Percentiles rank a stretch among this genome's conserved stretches.
These are phyloP conservation scores for Melanchra persicariae DNA, from an alignment of 2,888 invertebrate genomes.

Conservation along the genomic window DNA sequence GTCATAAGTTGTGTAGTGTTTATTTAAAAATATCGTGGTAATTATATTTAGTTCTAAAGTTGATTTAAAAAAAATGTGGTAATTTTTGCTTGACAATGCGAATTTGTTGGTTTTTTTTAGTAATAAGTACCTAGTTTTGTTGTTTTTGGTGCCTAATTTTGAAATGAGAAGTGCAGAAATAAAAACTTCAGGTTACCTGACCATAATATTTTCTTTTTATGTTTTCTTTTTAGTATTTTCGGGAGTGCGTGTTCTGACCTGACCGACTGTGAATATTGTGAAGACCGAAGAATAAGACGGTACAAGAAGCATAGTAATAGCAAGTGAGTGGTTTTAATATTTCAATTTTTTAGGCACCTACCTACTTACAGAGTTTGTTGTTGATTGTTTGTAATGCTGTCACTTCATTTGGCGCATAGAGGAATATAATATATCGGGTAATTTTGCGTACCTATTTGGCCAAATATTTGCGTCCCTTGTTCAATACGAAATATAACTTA, in stretches of 20 bases:
- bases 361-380: too few species aligned
- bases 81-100: neutral
- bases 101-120: neutral
- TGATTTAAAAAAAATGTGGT: neutral
- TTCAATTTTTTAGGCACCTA: neutral
- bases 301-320: conserved; percentile 52
- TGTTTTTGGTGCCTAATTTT: neutral
- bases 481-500: too few species aligned
- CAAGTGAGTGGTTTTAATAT: conserved; percentile 65
- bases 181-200: neutral
- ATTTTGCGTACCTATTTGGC: too few species aligned
- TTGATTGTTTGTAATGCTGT: too few species aligned
- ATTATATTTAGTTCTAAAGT: neutral
- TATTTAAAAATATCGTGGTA: neutral
- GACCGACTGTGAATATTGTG: conserved; percentile 86
- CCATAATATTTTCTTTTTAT: neutral
- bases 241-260: conserved; percentile 83
- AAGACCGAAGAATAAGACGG: conserved; percentile 70
- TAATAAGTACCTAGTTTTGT: neutral
- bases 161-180: neutral
- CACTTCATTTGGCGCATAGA: too few species aligned
- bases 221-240: conserved; percentile 78
- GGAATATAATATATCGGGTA: too few species aligned
- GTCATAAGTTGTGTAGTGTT: neutral
- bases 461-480: too few species aligned